Conservation (phyloP, 2,888 invertebrate genomes). For the Eulithis prunata region DNA sequence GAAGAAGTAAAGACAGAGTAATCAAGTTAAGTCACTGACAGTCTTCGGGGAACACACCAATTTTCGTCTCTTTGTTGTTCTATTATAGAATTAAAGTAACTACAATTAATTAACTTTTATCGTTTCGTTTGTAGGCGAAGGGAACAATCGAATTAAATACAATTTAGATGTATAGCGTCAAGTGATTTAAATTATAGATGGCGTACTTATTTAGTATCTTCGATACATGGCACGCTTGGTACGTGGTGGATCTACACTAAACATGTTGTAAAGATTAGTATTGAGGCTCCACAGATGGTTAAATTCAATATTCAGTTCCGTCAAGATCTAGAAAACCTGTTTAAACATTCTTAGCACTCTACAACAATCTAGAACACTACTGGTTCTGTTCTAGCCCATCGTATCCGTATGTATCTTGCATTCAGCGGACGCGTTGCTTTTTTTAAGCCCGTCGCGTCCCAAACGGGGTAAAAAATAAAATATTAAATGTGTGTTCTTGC, state of each 20-base stretch:
- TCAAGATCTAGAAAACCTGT: neutral
- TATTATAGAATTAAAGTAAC: constrained; percentile 24
- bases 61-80: constrained; percentile 25
- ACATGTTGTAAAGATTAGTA: too few species aligned
- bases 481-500: constrained; percentile 55
- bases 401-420: constrained; percentile 26
- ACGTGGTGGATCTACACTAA: too few species aligned
- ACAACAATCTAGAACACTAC: constrained; percentile 24
- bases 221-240: too few species aligned
- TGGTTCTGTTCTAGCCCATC: constrained; percentile 29
- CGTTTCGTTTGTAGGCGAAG: constrained; percentile 14
- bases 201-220: too few species aligned
- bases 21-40: constrained; percentile 12
- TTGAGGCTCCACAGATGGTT: too few species aligned
- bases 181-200: too few species aligned
- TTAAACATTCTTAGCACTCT: constrained; percentile 23
- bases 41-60: constrained; percentile 15
- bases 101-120: constrained; percentile 29
- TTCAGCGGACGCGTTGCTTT: constrained; percentile 51
- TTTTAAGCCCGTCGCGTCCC: constrained; percentile 49
- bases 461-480: constrained; percentile 58
- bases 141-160: neutral
- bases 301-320: neutral
- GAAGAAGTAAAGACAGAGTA: constrained; percentile 23
- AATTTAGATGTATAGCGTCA: neutral